Evolutionary conservation across 92 coral and sea anemone species (phyloP).

Genomic region (Porites evermanni): DNA sequence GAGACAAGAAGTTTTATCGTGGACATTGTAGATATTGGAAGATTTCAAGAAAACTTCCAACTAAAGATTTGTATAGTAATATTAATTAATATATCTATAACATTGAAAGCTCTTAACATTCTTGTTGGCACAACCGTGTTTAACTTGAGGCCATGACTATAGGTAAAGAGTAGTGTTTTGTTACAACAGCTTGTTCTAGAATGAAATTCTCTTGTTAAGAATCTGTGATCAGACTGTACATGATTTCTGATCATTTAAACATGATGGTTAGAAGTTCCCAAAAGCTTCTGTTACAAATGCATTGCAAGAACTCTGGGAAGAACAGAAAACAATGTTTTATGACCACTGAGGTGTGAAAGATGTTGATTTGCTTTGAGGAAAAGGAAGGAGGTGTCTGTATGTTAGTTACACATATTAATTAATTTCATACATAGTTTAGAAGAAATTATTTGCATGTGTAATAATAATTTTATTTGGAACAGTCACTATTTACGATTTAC

Average conservation of each 20-base stretch:
- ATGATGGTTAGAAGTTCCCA: no score
- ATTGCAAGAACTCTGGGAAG: background rate
- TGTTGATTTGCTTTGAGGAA: conserved; percentile 22
- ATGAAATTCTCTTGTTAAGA: background rate
- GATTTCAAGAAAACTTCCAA: background rate
- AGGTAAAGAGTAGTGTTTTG: conserved; percentile 4
- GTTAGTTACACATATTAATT: conserved; percentile 19
- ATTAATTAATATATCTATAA: conserved; percentile 26
- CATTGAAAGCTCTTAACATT: conserved; percentile 19
- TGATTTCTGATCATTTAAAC: no score
- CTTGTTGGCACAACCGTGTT: background rate
- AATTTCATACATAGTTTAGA: conserved; percentile 20
- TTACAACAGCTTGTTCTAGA: conserved; percentile 1
- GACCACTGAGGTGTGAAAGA: conserved; percentile 4
- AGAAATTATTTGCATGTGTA: conserved; percentile 46
- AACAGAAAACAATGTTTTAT: background rate
- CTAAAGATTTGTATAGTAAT: background rate
- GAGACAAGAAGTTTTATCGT: conserved; percentile 2
- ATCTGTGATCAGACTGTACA: background rate
- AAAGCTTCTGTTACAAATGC: background rate
- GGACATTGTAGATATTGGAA: conserved; percentile 33
- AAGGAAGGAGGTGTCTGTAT: background rate
- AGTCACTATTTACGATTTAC: conserved; percentile 43
- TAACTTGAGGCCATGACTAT: background rate
- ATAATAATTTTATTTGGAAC: conserved; percentile 48